Base-by-base conservation (phyloP, 2,888 invertebrate species). In the Eurytoma adleriae region DNA sequence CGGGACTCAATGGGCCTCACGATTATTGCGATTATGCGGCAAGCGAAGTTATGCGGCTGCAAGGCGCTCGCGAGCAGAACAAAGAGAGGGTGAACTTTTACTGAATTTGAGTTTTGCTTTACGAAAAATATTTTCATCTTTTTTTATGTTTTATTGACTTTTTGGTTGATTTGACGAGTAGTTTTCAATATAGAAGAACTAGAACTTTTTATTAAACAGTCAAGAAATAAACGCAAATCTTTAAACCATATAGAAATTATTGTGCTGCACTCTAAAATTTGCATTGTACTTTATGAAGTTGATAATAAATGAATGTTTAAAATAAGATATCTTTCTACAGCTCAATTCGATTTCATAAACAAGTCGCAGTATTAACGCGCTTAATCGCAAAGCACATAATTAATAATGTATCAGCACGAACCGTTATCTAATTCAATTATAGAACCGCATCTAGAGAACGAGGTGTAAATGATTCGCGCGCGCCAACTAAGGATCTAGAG, bases 341-440 rank as follows among this genome's bases (percentile, higher is more conserved):
- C 24, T 24, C 24, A 24, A 24, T 24, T 24, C 62, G 64, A 64
- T 54, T n/a, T n/a, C n/a, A 7, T 5, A 4, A 18, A n/a, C 12
- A 54, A 54, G 30, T 73, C 59, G 59, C 59, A 27, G n/a, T n/a
- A 75, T 67, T 67, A 67, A 67, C 57, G 67, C 67, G 66, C 59
- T 64, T 73, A 66, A 64, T 64, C 40, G 24, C 64, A 10, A 7
- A 40, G 69, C 13, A n/a, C 48, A 30, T 57, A 67, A 76, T 68
- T 66, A 76, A 68, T 61, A 76, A 52, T 52, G 62, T 7, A 73
- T 73, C 64, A 54, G 24, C 69, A 30, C 40, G 1, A 16, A 18
- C 52, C 56, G 30, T 66, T 76, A 76, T 59, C 50, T 68, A 76
- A 61, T 76, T 68, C 50, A 61, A 68, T 73, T 61, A 76, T 68